Conservation (phyloP, 2,888 invertebrate species). For the Oscheius sp. region DNA sequence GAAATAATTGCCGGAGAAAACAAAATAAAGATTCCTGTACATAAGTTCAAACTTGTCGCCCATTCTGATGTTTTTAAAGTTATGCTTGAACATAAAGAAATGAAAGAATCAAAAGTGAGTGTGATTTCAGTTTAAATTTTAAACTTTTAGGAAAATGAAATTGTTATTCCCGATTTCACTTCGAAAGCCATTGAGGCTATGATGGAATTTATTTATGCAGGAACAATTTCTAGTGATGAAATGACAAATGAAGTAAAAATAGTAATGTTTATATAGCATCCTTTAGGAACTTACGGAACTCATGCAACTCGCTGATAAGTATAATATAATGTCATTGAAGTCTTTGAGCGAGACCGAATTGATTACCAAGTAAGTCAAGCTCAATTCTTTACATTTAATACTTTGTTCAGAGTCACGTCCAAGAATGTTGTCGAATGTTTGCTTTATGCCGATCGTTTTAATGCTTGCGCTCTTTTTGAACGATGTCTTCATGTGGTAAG, state of each 20-base stretch:
- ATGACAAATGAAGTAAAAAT: not conserved
- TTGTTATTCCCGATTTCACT: conserved; percentile 55
- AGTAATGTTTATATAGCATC: not conserved
- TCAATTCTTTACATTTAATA: not conserved
- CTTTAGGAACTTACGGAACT: conserved; percentile 48
- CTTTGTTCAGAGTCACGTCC: conserved; percentile 50
- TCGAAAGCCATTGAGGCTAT: conserved; percentile 60
- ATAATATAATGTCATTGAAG: conserved; percentile 66
- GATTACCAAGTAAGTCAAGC: conserved; percentile 32
- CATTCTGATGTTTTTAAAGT: conserved; percentile 68
- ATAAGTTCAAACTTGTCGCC: conserved; percentile 65
- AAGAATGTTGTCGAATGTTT: conserved; percentile 63
- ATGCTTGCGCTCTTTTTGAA: conserved; percentile 58
- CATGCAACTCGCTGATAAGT: conserved; percentile 69
- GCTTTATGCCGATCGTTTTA: conserved; percentile 60
- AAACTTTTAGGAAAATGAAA: conserved; percentile 35
- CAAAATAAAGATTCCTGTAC: conserved; percentile 56
- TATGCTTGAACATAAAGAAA: conserved; percentile 64
- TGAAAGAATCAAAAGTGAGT: conserved; percentile 45
- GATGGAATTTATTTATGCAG: conserved; percentile 59
- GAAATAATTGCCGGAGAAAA: conserved; percentile 51
- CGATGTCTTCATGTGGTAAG: conserved; percentile 59
- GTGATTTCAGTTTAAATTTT: not conserved
- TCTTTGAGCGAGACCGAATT: conserved; percentile 62
- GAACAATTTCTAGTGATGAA: conserved; percentile 34